phyloP scores from a whole-genome alignment of 2,888 invertebrate species.

The Epicampocera succincta region DNA sequence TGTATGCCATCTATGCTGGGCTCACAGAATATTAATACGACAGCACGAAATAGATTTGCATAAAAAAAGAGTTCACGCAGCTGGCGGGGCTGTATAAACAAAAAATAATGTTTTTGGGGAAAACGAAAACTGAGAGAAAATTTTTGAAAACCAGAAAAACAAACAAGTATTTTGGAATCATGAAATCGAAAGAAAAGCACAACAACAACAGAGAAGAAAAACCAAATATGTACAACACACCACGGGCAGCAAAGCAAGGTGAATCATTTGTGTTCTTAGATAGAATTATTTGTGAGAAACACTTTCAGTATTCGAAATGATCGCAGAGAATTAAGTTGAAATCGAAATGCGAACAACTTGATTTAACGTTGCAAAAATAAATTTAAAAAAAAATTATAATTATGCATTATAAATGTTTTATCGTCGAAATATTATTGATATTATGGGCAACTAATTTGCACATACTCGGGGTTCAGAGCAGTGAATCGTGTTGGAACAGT shows the following conservation, averaged over 20 bases:
- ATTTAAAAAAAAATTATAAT: slow-evolving; percentile 1
- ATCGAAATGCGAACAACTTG: slow-evolving; percentile 32
- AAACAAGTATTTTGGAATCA: slow-evolving; percentile 56
- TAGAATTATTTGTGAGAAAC: slow-evolving; percentile 44
- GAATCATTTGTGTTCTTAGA: slow-evolving; percentile 43
- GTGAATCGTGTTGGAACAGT: slow-evolving; percentile 60
- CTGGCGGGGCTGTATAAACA: slow-evolving; percentile 12
- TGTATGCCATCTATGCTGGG: slow-evolving; percentile 39
- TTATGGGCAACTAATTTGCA: slow-evolving; percentile 16
- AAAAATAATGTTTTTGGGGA: slow-evolving; percentile 5
- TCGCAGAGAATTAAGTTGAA: slow-evolving; percentile 49
- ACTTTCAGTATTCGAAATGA: slow-evolving; percentile 59
- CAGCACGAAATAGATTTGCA: slow-evolving; percentile 25
- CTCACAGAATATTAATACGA: slow-evolving; percentile 55
- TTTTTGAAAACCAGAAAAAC: slow-evolving; percentile 28
- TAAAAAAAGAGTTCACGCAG: background rate
- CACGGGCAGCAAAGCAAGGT: slow-evolving; percentile 50
- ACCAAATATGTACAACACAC: slow-evolving; percentile 8
- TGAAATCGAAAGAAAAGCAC: slow-evolving; percentile 30
- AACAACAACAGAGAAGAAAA: slow-evolving; percentile 44
- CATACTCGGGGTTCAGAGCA: background rate
- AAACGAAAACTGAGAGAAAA: slow-evolving; percentile 46
- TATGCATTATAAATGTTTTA: slow-evolving; percentile 38
- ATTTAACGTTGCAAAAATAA: slow-evolving; percentile 7
- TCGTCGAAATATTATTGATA: slow-evolving; percentile 30